These are phyloP conservation scores for Eupithecia subumbrata DNA, from an alignment of 2,888 invertebrate genomes.

Conservation along the genomic window DNA sequence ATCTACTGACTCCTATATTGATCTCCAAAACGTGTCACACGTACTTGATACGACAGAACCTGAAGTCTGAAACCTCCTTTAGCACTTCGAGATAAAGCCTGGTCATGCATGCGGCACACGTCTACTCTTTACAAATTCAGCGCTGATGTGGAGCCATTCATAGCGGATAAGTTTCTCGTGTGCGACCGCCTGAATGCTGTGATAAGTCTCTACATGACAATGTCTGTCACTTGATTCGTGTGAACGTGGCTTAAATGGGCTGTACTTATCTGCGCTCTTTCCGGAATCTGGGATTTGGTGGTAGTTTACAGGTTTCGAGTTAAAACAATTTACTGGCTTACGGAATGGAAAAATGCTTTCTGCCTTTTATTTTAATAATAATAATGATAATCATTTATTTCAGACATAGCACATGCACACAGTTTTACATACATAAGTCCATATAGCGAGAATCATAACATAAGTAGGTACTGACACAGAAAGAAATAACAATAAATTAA, in stretches of 20 bases:
- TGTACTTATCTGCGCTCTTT: conserved; percentile 32
- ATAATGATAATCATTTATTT: too few species aligned
- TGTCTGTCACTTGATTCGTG: conserved; percentile 66
- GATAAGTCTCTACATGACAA: conserved; percentile 74
- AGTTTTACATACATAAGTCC: too few species aligned
- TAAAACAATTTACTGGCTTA: neutral
- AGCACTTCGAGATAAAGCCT: conserved; percentile 68
- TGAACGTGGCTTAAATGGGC: conserved; percentile 32
- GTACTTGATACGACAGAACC: neutral
- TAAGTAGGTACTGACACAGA: too few species aligned
- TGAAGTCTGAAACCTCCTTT: conserved; percentile 18
- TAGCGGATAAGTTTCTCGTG: conserved; percentile 75
- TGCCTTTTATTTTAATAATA: neutral
- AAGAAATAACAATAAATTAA: too few species aligned
- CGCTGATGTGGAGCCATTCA: conserved; percentile 77
- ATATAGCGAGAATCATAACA: too few species aligned
- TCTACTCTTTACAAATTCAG: conserved; percentile 81
- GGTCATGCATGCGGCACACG: conserved; percentile 77
- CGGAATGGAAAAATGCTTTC: neutral
- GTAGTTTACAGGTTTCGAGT: conserved; percentile 4
- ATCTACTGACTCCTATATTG: neutral
- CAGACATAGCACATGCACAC: too few species aligned
- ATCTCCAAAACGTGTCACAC: neutral
- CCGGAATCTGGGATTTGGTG: conserved; percentile 16
- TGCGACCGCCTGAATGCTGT: conserved; percentile 69